Conservation (phyloP, 2,113 vertebrate species). For the Calypte anna region DNA sequence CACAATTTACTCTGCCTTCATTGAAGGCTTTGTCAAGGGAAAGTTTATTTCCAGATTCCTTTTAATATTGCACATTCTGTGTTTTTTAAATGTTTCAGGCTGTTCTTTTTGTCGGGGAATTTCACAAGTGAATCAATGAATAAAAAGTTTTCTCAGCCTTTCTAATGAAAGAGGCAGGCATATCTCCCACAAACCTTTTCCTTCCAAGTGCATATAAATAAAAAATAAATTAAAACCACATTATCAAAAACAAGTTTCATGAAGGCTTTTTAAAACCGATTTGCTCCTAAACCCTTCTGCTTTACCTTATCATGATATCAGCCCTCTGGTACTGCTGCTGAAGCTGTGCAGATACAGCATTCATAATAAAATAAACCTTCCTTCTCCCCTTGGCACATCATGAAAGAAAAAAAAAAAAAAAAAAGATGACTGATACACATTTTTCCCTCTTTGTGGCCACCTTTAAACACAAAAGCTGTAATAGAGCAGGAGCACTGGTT, state of each 20-base stretch:
- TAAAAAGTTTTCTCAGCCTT: neutral
- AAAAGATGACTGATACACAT: rapidly evolving
- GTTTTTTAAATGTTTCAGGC: neutral
- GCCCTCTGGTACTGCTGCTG: neutral
- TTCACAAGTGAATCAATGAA: neutral
- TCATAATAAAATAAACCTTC: neutral
- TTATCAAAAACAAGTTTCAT: neutral
- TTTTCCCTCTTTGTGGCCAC: neutral
- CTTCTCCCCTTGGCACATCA: neutral
- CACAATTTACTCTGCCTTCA: neutral
- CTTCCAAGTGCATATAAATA: neutral
- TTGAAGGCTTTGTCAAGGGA: neutral
- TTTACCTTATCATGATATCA: neutral
- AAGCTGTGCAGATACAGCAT: neutral
- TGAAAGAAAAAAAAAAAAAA: neutral
- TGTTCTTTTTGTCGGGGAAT: conserved; percentile 10
- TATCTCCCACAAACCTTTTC: neutral
- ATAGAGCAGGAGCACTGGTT: neutral
- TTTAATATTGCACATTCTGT: neutral
- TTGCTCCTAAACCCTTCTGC: neutral
- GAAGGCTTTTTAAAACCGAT: neutral
- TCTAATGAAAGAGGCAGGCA: neutral
- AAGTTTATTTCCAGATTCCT: neutral
- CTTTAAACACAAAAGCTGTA: neutral
- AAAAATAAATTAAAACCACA: neutral